Conservation (phyloP, 2,113 vertebrate genomes). For the Lagenorhynchus albirostris region DNA sequence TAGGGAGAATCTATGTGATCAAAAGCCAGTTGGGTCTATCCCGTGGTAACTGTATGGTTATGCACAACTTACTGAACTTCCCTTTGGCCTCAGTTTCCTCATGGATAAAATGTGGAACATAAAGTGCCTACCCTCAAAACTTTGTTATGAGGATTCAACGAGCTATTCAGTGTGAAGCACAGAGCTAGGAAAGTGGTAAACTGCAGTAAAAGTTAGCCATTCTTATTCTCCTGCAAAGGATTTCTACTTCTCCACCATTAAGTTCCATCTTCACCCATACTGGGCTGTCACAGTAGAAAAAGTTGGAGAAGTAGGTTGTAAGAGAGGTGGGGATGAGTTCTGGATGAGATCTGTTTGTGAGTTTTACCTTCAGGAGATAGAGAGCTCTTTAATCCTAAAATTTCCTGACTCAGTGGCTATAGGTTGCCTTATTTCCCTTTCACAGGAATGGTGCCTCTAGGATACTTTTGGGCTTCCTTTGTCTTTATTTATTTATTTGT, state of each 20-base stretch:
- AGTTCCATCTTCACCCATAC: not conserved
- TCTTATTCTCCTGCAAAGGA: not conserved
- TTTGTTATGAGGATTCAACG: not conserved
- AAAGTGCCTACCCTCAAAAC: not conserved
- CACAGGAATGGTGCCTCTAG: not conserved
- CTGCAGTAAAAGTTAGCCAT: not conserved
- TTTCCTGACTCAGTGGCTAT: not conserved
- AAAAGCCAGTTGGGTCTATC: not conserved
- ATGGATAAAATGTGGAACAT: not conserved
- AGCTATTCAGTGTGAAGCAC: not conserved
- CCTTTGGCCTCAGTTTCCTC: not conserved
- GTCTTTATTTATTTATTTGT: not conserved
- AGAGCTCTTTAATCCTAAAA: not conserved
- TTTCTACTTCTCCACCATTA: not conserved
- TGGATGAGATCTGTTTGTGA: not conserved
- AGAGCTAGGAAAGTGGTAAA: not conserved
- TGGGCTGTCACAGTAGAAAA: not conserved
- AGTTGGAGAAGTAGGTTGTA: not conserved
- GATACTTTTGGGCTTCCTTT: not conserved
- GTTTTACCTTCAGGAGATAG: constrained; percentile 8
- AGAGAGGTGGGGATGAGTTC: not conserved
- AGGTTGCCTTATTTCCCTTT: not conserved
- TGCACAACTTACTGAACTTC: not conserved
- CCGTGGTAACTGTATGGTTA: not conserved
- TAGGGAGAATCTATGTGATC: not conserved